Evolutionary conservation across 1,140 invertebrate genomes (phyloP), one percentile per base, ranked within the genome.

Genomic region (Acromyrmex echinatior): DNA sequence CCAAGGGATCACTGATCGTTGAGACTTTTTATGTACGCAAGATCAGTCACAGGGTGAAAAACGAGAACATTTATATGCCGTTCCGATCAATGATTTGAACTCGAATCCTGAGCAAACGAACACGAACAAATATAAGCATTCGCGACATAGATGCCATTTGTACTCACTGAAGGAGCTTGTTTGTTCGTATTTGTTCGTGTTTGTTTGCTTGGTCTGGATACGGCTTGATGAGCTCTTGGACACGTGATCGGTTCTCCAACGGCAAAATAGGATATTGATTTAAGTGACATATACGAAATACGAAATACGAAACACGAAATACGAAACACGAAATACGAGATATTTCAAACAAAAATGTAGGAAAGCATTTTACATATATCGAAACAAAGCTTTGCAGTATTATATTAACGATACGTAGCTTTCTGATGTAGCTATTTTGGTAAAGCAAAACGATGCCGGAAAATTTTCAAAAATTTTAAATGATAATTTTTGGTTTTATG

Each of bases 381-480:
- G 35, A 28, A 28, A 45, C 65, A 12, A 18, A 39, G 31, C 16
- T 35, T 65, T 65, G 28, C 18, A 12, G 3, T 68, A 9, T 39
- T 14, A 12, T 18, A 12, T 18, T 35, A 35, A 35, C 10, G 35
- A 68, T 68, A 25, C 14, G 12, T 25, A 45, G 66, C 21, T 70
- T 49, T 3, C n/a, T 25, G 39, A 10, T 70, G 12, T 70, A 71
- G 3, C n/a, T 16, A 51, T 51, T 74, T 56, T 31, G 21, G 49
- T 31, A 56, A 16, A 16, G 18, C 18, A 56, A 56, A 74, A 74
- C 16, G 49, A 53, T 3, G 45, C 7, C 25, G 3, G n/a, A 28
- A 56, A 74, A n/a, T 56, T 56, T 25, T 4, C 9, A 5, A 6
- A 35, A 35, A 35, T 74, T 74, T 74, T 74, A 74, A 74, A 74